Conservation (phyloP, 64 coral and sea anemone genomes). For the Orbicella faveolata region DNA sequence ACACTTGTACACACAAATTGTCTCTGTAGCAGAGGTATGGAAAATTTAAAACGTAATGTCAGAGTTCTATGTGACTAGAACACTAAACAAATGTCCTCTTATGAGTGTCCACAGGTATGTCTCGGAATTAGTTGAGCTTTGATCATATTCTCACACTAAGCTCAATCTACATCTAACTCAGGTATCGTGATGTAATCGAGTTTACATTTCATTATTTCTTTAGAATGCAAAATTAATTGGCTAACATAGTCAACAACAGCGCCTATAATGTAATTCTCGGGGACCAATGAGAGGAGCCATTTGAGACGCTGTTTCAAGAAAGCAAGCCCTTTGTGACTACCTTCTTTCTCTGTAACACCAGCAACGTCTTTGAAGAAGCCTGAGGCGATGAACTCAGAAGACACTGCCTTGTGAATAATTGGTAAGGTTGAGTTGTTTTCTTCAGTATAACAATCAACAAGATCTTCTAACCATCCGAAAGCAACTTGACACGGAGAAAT, state of each 20-base stretch:
- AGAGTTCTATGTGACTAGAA: too few relatives aligned
- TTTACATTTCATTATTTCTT: background rate
- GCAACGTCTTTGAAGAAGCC: conserved; percentile 17
- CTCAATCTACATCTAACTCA: conserved; percentile 21
- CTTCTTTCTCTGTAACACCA: background rate
- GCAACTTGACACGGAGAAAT: conserved; percentile 4
- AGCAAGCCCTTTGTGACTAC: conserved; percentile 14
- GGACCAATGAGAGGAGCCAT: background rate
- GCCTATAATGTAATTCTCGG: background rate
- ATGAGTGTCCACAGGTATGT: too few relatives aligned
- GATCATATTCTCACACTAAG: too few relatives aligned
- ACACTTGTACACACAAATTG: too few relatives aligned
- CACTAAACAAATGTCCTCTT: too few relatives aligned
- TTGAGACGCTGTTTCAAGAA: conserved; percentile 5
- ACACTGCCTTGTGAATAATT: conserved; percentile 23
- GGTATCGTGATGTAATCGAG: conserved; percentile 20
- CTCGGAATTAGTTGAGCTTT: too few relatives aligned
- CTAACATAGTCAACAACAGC: conserved; percentile 1
- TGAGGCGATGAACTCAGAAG: background rate
- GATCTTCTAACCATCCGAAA: background rate
- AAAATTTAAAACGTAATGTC: too few relatives aligned
- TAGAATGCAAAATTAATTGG: background rate
- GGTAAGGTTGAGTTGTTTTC: conserved; percentile 13
- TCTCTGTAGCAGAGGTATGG: too few relatives aligned
- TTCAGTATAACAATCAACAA: background rate